Evolutionary conservation across 2,888 invertebrate genomes (phyloP), one percentile per base, ranked within the genome.

Genomic region (Drepana falcataria): DNA sequence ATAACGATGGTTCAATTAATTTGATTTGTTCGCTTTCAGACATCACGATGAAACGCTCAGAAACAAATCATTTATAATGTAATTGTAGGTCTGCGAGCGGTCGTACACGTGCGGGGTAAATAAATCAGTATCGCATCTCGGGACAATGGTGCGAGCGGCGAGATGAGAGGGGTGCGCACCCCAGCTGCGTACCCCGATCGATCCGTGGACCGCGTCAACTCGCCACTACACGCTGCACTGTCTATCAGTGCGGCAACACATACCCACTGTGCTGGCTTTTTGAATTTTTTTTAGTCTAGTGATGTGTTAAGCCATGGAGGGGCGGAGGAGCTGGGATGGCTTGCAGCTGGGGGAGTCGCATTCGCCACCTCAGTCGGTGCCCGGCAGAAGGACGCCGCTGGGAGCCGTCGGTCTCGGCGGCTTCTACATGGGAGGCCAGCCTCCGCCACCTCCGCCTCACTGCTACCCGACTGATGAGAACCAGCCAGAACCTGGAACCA

Each of bases 371-470:
- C 93, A 93, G 71, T 93, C 93, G 69, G 93, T 93, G 59, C 93
- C 93, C 44, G 93, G 93, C 1, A 85, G 95, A 64, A 88, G 96
- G 70, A 97, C 96, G 44, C 96, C 96, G 35, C 85, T 97, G 54
- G 96, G 96, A 7, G 94, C 96, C 4, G 96, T 97, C 35, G 96
- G 96, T 21, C 91, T 97, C 37, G 96, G 96, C 35, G 96, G 96
- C n/a, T 96, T 96, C 85, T 96, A 96, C 85, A 96, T 96, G 77
- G 92, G 92, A 59, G 92, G 92, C 53, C 91, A 92, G 78, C 87
- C 91, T 63, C 86, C 87, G 69, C 83, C 81, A 40, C 85, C 88
- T 60, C 92, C 91, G 47, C 93, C 92, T 77, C 94, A 74, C 84
- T 92, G 85, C 77, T 90, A 87, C 58, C 90, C 87, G 79, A 94